A percentile compares a stretch with the other conserved stretches of the same genome.
These are phyloP conservation scores for Galleria mellonella DNA, from an alignment of 1,140 invertebrate species.

Conservation along the genomic window DNA sequence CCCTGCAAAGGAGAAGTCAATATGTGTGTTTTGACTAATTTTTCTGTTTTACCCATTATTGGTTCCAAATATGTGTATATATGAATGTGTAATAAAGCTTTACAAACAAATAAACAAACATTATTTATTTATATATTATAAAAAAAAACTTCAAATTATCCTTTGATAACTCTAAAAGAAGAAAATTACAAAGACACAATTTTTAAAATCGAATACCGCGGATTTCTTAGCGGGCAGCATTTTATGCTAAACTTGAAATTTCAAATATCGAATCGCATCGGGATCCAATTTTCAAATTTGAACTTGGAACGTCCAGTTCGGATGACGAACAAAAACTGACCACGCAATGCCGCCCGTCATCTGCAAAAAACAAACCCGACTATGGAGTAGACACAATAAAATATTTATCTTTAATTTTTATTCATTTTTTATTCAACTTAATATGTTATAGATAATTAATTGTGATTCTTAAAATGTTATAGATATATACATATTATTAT, in stretches of 20 bases:
- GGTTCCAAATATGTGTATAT: too few relatives aligned
- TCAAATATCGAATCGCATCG: slow-evolving; percentile 63
- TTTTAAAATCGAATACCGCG: slow-evolving; percentile 13
- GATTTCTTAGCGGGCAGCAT: slow-evolving; percentile 32
- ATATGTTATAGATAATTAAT: too few relatives aligned
- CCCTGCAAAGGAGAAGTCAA: too few relatives aligned
- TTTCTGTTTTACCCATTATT: too few relatives aligned
- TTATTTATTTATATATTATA: too few relatives aligned
- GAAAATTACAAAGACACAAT: slow-evolving; percentile 26
- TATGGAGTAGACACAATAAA: slow-evolving; percentile 20
- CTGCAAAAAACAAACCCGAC: slow-evolving; percentile 34
- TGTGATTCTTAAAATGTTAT: too few relatives aligned
- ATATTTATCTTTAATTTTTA: background rate
- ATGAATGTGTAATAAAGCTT: too few relatives aligned
- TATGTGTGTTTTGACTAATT: too few relatives aligned
- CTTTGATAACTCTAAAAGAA: too few relatives aligned
- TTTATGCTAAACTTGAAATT: slow-evolving; percentile 66
- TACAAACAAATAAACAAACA: too few relatives aligned
- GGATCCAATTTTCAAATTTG: slow-evolving; percentile 72
- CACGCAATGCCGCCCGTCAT: slow-evolving; percentile 66
- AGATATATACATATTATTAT: too few relatives aligned
- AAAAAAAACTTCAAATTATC: too few relatives aligned
- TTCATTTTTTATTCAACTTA: background rate
- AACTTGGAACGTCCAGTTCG: slow-evolving; percentile 71
- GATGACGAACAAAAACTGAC: slow-evolving; percentile 70